Evolutionary conservation across 2,888 invertebrate species (phyloP).

Genomic region (Omphaloscelis lunosa): DNA sequence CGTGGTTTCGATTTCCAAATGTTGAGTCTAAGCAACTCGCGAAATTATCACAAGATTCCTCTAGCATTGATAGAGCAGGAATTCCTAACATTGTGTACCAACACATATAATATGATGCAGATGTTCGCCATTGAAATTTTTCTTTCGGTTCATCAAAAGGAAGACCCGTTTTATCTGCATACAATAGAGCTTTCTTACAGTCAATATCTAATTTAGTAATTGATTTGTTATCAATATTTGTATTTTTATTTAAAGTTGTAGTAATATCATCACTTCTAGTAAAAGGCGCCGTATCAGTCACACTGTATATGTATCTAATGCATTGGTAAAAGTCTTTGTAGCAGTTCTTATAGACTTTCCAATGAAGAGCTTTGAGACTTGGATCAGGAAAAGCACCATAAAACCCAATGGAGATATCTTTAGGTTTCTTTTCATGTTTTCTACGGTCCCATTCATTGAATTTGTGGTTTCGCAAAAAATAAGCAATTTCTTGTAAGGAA

Average conservation of each 20-base stretch:
- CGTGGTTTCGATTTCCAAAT: slow-evolving; percentile 84
- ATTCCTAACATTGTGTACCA: slow-evolving; percentile 91
- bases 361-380: slow-evolving; percentile 90
- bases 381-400: slow-evolving; percentile 90
- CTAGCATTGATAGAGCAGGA: slow-evolving; percentile 87
- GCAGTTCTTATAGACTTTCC: slow-evolving; percentile 91
- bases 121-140: slow-evolving; percentile 91
- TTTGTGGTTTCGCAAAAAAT: slow-evolving; percentile 91
- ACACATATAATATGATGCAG: slow-evolving; percentile 93
- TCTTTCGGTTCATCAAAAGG: slow-evolving; percentile 91
- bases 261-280: slow-evolving; percentile 88
- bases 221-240: slow-evolving; percentile 37
- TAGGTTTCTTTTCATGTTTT: slow-evolving; percentile 78
- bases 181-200: slow-evolving; percentile 84
- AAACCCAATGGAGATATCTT: slow-evolving; percentile 68
- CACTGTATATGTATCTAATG: slow-evolving; percentile 88
- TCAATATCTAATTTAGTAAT: slow-evolving; percentile 78
- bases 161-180: slow-evolving; percentile 83
- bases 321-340: slow-evolving; percentile 89
- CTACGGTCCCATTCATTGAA: slow-evolving; percentile 92
- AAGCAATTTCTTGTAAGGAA: slow-evolving; percentile 90
- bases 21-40: slow-evolving; percentile 89
- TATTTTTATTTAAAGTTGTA: slow-evolving; percentile 84
- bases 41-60: slow-evolving; percentile 91
- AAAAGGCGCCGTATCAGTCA: slow-evolving; percentile 81